These are phyloP conservation scores for Meandrusa payeni DNA, from an alignment of 2,888 invertebrate species.

Conservation along the genomic window DNA sequence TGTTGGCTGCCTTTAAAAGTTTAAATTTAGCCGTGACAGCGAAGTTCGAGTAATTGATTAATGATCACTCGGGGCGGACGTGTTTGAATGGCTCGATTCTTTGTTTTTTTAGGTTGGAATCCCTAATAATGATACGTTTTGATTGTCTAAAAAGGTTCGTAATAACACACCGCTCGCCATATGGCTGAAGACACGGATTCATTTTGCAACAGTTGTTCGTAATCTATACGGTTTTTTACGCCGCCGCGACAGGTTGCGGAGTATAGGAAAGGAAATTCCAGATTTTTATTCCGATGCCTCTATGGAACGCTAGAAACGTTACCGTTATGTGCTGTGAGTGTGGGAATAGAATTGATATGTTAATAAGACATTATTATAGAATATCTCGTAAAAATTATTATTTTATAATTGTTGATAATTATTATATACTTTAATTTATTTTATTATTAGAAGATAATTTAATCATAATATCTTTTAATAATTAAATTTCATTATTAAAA, in stretches of 20 bases:
- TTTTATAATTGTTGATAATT: too few species aligned
- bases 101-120: slow-evolving; percentile 71
- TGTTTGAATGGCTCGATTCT: slow-evolving; percentile 67
- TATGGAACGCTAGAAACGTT: slow-evolving; percentile 4
- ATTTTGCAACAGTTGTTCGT: slow-evolving; percentile 40
- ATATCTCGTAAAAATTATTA: too few species aligned
- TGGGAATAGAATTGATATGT: slow-evolving; percentile 15
- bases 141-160: slow-evolving; percentile 62
- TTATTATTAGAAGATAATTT: too few species aligned
- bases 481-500: too few species aligned
- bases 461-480: too few species aligned
- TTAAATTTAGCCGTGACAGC: slow-evolving; percentile 66
- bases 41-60: slow-evolving; percentile 74
- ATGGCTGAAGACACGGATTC: slow-evolving; percentile 65
- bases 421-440: too few species aligned
- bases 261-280: slow-evolving; percentile 14
- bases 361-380: slow-evolving; percentile 3
- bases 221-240: slow-evolving; percentile 15
- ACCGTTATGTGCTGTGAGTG: slow-evolving; percentile 14
- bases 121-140: slow-evolving; percentile 73
- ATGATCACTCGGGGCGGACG: slow-evolving; percentile 68
- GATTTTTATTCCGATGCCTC: slow-evolving; percentile 17
- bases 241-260: slow-evolving; percentile 16
- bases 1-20: slow-evolving; percentile 55
- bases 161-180: slow-evolving; percentile 54